Evolutionary conservation across 2,797 vertebrate genomes (phyloP).

Genomic region (Nannoperca obscura): DNA sequence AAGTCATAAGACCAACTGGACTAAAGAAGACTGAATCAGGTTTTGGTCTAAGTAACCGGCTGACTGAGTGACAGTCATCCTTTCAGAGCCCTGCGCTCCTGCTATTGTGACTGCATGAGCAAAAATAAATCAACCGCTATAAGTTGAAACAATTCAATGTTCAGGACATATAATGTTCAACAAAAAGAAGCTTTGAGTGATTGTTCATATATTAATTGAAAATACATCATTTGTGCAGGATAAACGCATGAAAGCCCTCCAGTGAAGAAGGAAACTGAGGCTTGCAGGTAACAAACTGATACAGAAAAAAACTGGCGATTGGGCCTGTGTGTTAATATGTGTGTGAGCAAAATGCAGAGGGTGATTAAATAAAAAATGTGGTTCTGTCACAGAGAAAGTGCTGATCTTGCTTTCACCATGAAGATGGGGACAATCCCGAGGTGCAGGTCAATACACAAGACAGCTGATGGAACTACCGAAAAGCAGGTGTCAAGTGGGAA

Average conservation of each 20-base stretch:
- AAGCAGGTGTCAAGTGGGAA: slow-evolving; percentile 41
- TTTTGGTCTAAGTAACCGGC: neutral
- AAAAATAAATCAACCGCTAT: slow-evolving; percentile 10
- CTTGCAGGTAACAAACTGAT: neutral
- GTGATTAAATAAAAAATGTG: slow-evolving; percentile 19
- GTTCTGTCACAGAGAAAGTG: slow-evolving; percentile 22
- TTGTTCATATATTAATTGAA: slow-evolving; percentile 10
- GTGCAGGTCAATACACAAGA: slow-evolving; percentile 42
- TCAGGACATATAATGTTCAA: slow-evolving; percentile 8
- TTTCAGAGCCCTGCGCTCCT: neutral
- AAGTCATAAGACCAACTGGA: slow-evolving; percentile 14
- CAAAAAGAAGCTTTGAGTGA: slow-evolving; percentile 2
- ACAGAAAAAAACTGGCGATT: neutral
- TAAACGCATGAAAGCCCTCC: slow-evolving; percentile 4
- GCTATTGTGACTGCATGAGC: neutral
- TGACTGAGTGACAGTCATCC: neutral
- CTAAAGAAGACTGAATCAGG: neutral
- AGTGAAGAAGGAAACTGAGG: slow-evolving; percentile 8
- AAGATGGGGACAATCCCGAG: slow-evolving; percentile 41
- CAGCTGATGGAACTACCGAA: slow-evolving; percentile 33
- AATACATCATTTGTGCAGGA: slow-evolving; percentile 1
- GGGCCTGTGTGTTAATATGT: slow-evolving; percentile 14
- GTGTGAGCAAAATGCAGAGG: slow-evolving; percentile 1
- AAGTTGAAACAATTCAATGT: slow-evolving; percentile 15
- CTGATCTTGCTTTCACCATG: slow-evolving; percentile 38